Percentiles rank a stretch among this genome's conserved stretches.
Evolutionary conservation across 2,888 invertebrate genomes (phyloP).

Genomic region (Drosophila ustulata): DNA sequence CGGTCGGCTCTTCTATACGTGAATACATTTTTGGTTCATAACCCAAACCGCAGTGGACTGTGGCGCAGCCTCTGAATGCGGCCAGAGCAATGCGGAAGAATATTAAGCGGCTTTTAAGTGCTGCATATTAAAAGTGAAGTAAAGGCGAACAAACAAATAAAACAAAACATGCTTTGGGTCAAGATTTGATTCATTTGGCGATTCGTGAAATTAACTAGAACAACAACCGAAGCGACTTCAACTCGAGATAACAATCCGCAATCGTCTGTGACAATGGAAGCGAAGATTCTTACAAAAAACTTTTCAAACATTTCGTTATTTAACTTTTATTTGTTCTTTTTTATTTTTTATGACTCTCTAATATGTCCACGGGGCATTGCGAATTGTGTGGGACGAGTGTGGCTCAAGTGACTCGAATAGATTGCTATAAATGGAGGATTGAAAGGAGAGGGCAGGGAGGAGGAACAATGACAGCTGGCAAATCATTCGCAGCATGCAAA

Average conservation of each 20-base stretch:
- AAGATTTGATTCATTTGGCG: constrained; percentile 13
- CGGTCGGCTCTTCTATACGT: constrained; percentile 7
- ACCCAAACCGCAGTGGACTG: constrained; percentile 47
- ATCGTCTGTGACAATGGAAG: constrained; percentile 13
- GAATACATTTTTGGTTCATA: constrained; percentile 45
- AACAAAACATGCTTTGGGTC: constrained; percentile 13
- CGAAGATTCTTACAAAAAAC: constrained; percentile 24
- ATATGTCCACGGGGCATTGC: constrained; percentile 66
- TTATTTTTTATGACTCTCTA: constrained; percentile 45
- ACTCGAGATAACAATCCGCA: constrained; percentile 36
- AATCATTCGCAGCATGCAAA: constrained; percentile 32
- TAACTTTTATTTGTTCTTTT: constrained; percentile 51
- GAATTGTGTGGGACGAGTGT: constrained; percentile 15
- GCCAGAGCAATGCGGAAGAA: constrained; percentile 79
- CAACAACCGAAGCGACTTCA: constrained; percentile 1
- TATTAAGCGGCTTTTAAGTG: constrained; percentile 79
- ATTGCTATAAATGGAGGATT: background rate
- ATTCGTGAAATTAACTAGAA: background rate
- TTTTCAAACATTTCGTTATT: constrained; percentile 58
- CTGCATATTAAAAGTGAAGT: constrained; percentile 52
- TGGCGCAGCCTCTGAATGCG: constrained; percentile 69
- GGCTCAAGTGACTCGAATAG: background rate
- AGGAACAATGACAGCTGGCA: constrained; percentile 11
- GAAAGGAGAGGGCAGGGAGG: background rate
- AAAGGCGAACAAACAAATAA: constrained; percentile 7